These are phyloP conservation scores for Paedocypris sp. DNA, from an alignment of 2,113 vertebrate species.

Conservation along the genomic window DNA sequence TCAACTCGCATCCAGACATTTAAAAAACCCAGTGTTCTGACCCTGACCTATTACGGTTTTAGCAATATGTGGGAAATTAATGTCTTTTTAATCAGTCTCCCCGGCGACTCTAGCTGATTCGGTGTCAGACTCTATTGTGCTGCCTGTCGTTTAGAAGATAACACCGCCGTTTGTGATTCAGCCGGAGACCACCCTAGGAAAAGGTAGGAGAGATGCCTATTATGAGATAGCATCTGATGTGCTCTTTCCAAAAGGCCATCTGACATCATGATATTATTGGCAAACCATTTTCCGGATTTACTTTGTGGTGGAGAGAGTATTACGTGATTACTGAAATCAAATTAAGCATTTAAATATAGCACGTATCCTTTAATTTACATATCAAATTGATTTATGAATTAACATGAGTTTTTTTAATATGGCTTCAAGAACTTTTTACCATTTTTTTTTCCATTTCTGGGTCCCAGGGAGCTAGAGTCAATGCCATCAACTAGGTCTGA, in stretches of 20 bases:
- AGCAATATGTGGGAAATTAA: slow-evolving; percentile 5
- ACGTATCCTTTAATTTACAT: too few species aligned
- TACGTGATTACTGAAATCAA: neutral
- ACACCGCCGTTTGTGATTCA: slow-evolving; percentile 12
- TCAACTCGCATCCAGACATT: slow-evolving; percentile 1
- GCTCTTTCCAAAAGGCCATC: slow-evolving; percentile 31
- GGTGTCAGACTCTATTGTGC: slow-evolving; percentile 15
- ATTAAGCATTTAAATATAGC: neutral
- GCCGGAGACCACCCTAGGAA: slow-evolving; percentile 7
- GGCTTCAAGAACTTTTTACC: too few species aligned
- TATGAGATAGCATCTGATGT: slow-evolving; percentile 28
- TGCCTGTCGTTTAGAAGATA: slow-evolving; percentile 16
- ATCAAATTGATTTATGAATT: too few species aligned
- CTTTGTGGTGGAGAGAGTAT: neutral
- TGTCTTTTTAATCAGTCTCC: slow-evolving; percentile 25
- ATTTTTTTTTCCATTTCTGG: too few species aligned
- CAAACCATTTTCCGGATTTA: slow-evolving; percentile 7
- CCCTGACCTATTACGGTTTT: slow-evolving; percentile 24
- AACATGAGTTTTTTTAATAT: too few species aligned
- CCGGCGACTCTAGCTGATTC: slow-evolving; percentile 2
- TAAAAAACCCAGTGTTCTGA: neutral
- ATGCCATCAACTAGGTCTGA: too few species aligned
- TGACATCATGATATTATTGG: slow-evolving; percentile 20
- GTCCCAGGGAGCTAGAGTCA: too few species aligned
- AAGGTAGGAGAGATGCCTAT: slow-evolving; percentile 21